Percentiles rank a stretch among this genome's conserved stretches.
phyloP scores from a whole-genome alignment of 2,113 vertebrate species.

The Psophia crepitans region DNA sequence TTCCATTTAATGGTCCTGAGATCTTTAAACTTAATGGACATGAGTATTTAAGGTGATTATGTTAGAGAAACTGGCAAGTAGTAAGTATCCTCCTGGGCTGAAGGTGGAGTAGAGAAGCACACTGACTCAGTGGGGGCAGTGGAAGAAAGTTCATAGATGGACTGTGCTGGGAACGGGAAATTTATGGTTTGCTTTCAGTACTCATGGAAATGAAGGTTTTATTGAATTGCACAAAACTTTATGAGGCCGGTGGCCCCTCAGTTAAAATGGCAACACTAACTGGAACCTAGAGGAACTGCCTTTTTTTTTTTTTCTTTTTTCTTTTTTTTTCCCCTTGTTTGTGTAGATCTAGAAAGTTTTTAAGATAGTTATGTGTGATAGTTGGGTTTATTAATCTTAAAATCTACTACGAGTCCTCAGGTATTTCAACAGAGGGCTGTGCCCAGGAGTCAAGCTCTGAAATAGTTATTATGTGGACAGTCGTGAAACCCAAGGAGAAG shows the following conservation, averaged over 20 bases:
- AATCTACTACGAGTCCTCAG: neutral
- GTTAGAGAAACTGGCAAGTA: neutral
- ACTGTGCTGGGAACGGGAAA: neutral
- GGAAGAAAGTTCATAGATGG: neutral
- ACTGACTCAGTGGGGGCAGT: neutral
- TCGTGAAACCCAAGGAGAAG: neutral
- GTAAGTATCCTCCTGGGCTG: neutral
- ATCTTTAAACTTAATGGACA: conserved; percentile 40
- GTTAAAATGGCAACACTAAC: neutral
- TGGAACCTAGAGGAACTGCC: neutral
- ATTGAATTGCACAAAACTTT: neutral
- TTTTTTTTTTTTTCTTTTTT: neutral
- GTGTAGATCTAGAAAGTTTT: neutral
- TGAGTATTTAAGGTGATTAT: conserved; percentile 18
- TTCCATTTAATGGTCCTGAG: conserved; percentile 31
- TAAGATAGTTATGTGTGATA: neutral
- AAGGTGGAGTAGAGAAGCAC: neutral
- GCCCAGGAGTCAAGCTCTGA: neutral
- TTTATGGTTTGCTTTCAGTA: neutral
- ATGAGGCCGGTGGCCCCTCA: neutral
- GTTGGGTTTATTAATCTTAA: neutral
- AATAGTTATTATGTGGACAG: neutral
- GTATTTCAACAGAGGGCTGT: neutral
- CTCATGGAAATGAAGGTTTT: neutral
- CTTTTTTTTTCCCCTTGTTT: neutral